These are phyloP conservation scores for Corynorhinus townsendii DNA, from an alignment of 2,113 vertebrate species.

Conservation along the genomic window DNA sequence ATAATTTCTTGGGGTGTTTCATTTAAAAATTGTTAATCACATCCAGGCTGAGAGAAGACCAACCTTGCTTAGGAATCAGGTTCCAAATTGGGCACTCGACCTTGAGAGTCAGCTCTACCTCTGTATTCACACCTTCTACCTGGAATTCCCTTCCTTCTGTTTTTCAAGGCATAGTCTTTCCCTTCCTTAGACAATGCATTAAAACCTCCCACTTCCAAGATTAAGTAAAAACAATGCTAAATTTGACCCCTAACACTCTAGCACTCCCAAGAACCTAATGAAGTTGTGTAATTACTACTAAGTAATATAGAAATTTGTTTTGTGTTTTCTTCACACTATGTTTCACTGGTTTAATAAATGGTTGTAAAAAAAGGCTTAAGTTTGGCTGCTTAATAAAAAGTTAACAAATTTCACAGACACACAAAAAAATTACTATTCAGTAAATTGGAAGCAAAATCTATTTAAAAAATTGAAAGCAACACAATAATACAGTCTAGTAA, in stretches of 20 bases:
- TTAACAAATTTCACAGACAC: background rate
- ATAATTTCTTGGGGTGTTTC: background rate
- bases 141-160: background rate
- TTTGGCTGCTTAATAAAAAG: background rate
- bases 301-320: background rate
- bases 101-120: background rate
- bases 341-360: background rate
- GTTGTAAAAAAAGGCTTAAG: background rate
- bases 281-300: background rate
- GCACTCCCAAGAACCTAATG: background rate
- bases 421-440: background rate
- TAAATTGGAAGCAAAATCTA: background rate
- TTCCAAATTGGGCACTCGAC: background rate
- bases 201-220: background rate
- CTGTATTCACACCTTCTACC: background rate
- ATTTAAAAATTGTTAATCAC: background rate
- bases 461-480: background rate
- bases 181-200: background rate
- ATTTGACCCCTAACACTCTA: background rate
- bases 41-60: background rate
- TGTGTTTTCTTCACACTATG: background rate
- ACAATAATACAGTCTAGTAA: background rate
- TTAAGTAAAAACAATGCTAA: background rate
- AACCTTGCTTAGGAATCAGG: background rate
- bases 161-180: background rate